Base-by-base conservation (phyloP, 2,888 invertebrate genomes). In the Ectropis crepuscularia region DNA sequence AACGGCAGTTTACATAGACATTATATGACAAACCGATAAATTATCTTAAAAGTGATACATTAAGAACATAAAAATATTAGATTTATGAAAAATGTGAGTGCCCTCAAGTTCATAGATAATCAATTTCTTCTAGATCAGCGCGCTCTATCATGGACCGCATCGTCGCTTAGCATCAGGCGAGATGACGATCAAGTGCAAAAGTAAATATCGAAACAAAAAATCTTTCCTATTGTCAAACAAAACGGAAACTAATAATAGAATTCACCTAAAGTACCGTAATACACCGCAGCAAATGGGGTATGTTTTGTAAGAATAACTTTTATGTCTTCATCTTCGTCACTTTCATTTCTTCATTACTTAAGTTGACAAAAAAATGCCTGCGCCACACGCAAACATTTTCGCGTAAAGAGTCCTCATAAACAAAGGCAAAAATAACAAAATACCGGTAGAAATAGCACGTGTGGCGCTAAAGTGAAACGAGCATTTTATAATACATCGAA, bases 391-490 rank as follows among this genome's bases (percentile, higher is more conserved):
- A 60, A 47, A 66, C 55, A 67, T 71, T 58, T 60, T 45, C 65
- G 61, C 67, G 69, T 65, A 69, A 71, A 67, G 60, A 63, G 53
- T 59, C 54, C 57, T 67, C 68, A 62, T 70, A 68, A 67, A 72
- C 63, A 49, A 60, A 61, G 53, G 51, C 57, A 49, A 65, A 66
- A 69, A 70, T 63, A 72, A 62, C 55, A 54, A 67, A 66, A 61
- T 54, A 63, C 61, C 63, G 71, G 67, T 71, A 66, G 65, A 69
- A 67, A 69, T 75, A 73, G 73, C 75, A 74, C 74, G 73, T 78
- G 72, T 74, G 74, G 73, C 73, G 70, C 74, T 80, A 75, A 76
- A 76, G 70, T 74, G 75, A 74, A 73, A 74, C 73, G 66, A 39
- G 48, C 65, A 43, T 39, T 63, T 48, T 59, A 61, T 46, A 60